Evolutionary conservation across 2,888 invertebrate genomes (phyloP), one percentile per base, ranked within the genome.

Genomic region (Atrina japonica): DNA sequence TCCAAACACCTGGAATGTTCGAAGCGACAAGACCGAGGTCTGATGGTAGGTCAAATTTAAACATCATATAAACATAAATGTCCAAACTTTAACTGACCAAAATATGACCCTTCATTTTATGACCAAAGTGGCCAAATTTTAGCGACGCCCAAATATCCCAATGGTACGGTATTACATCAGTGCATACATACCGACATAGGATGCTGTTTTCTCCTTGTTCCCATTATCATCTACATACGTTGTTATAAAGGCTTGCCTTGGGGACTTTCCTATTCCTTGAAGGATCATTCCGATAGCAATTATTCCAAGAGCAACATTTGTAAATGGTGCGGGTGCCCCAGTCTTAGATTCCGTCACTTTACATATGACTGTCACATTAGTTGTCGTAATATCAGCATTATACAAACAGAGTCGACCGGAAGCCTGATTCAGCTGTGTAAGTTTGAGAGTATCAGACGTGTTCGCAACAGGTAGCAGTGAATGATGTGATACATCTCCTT

Each of bases 181-280:
- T n/a, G n/a, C n/a, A 35, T 35, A 35, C 78, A 73, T 71, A 86
- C 86, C 86, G 21, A 86, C 72, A 59, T 80, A 86, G 56, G 83
- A 66, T 1, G 84, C 76, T 0, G 86, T 84, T 52, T 83, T 83
- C 25, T 80, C 81, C 59, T 83, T 86, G 27, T 79, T 76, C 1
- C 80, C 81, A 67, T 86, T 85, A 60, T 85, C 84, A 41, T 87
- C 87, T 3, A 86, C 78, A 53, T 86, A 87, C 1, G 83, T 83
- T 0, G 81, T 73, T 11, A 81, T 50, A 45, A 80, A 82, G 0
- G 86, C 75, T 2, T 74, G 75, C 7, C 86, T 61, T 0, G 84
- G 84, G 0, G 86, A 78, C 56, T 86, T 86, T 6, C 78, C 83
- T 1, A 84, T 23, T 7, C 86, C 86, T 55, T 86, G 86, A 1